Evolutionary conservation across 2,797 vertebrate species (phyloP), one percentile per base, ranked within the genome.

Genomic region (Selene dorsalis): DNA sequence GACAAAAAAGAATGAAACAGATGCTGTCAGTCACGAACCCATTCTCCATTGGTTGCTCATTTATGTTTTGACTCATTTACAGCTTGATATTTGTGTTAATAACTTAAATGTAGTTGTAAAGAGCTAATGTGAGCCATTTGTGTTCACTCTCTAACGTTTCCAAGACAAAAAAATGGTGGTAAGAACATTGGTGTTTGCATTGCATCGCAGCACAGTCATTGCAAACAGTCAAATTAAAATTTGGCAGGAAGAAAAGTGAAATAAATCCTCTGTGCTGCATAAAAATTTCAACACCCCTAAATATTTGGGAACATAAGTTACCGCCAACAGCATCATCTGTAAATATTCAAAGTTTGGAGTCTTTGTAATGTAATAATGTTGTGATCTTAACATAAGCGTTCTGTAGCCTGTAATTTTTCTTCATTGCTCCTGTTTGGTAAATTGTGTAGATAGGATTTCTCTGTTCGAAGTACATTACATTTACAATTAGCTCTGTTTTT

Each of bases 271-370:
- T 6, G 4, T 0, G 14, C 24, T 18, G 38, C 4, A 12, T 20
- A 14, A 18, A 55, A n/a, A 47, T 13, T 53, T 24, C 17, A 62
- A 22, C 39, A 22, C 24, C 17, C 28, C 16, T 64, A 48, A 56
- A 57, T 0, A 7, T 55, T 12, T 5, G 22, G 8, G 28, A 43
- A 39, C 50, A 2, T 18, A 38, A 58, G 24, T 2, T 17, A 2
- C 11, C 30, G 6, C 22, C 17, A 17, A 32, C 14, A 2, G 2
- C 1, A 2, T 22, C 0, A 32, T 26, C 11, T 84, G 68, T 83
- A 69, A 83, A 83, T 76, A 67, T 62, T 64, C 0, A 9, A 52
- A 12, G n/a, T 38, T 41, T 6, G 17, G 43, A 45, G 16, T 69
- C 16, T 60, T n/a, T 26, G 13, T 65, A 18, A 39, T 3, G 30